Percentiles rank a stretch among this genome's conserved stretches.
Conservation (phyloP, 53 echinoderm and acorn worm species). For the Arbacia lixula region DNA sequence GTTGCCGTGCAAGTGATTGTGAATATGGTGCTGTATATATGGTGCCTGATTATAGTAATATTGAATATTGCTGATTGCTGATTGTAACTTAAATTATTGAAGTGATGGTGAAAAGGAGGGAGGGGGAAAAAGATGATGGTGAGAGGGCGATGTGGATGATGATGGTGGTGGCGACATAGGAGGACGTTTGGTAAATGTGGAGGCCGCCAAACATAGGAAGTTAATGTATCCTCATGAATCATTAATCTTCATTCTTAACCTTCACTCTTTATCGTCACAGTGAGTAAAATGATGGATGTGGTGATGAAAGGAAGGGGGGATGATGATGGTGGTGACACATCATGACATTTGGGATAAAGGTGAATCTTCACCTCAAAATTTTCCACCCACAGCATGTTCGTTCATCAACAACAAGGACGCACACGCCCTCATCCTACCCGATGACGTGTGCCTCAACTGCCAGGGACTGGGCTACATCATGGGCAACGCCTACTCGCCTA, state of each 20-base stretch:
- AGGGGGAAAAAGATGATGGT: background rate
- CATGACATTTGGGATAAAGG: background rate
- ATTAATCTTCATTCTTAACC: too few species aligned
- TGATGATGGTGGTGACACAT: background rate
- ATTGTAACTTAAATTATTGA: background rate
- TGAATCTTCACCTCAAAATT: background rate
- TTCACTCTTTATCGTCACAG: background rate
- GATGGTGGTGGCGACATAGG: background rate
- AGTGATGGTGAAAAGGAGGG: background rate
- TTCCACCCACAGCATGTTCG: conserved; percentile 55
- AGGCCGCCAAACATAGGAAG: too few species aligned
- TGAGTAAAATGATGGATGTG: background rate
- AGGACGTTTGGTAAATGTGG: too few species aligned
- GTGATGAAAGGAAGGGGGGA: background rate
- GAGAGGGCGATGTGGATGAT: background rate
- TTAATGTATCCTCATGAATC: too few species aligned
- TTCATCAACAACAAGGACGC: conserved; percentile 69
- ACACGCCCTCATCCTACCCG: conserved; percentile 75
- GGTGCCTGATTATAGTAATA: too few species aligned
- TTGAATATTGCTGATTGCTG: background rate
- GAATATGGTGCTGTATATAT: background rate
- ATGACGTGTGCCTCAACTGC: conserved; percentile 78
- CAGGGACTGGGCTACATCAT: conserved; percentile 69
- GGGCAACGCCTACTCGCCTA: conserved; percentile 83
- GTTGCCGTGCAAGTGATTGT: too few species aligned